These are phyloP conservation scores for Alviniconcha marisindica DNA, from an alignment of 1,140 invertebrate species.

Conservation along the genomic window DNA sequence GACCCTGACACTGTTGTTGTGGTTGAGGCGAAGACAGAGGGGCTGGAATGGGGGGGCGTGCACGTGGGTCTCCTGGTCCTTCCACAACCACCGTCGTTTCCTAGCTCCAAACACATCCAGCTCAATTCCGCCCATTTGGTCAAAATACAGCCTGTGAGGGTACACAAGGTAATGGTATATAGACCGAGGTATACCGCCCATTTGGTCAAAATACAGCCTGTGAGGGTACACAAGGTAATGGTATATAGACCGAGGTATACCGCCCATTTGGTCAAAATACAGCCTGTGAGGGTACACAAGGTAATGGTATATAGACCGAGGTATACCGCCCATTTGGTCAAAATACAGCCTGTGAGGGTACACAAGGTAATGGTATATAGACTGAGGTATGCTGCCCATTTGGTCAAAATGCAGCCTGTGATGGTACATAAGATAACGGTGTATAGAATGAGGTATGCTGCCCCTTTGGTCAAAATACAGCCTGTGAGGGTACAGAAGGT, in stretches of 20 bases:
- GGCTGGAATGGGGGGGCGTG: conserved; percentile 76
- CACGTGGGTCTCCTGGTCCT: conserved; percentile 68
- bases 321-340: conserved; percentile 68
- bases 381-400: too few relatives aligned
- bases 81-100: conserved; percentile 71
- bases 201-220: conserved; percentile 71
- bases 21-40: conserved; percentile 70
- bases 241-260: conserved; percentile 28
- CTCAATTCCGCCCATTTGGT: conserved; percentile 71
- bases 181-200: conserved; percentile 56
- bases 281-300: conserved; percentile 55
- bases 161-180: too few relatives aligned
- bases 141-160: conserved; percentile 66
- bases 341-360: conserved; percentile 64
- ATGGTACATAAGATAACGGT: too few relatives aligned
- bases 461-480: too few relatives aligned
- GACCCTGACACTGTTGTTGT: conserved; percentile 63
- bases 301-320: too few relatives aligned
- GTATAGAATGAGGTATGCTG: too few relatives aligned
- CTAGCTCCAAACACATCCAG: conserved; percentile 62
- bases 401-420: too few relatives aligned
- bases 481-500: too few relatives aligned
- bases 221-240: background rate
- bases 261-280: conserved; percentile 69
- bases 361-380: too few relatives aligned